These are phyloP conservation scores for Phrynocephalus guinanensis DNA, from an alignment of 2,797 vertebrate genomes.

Conservation along the genomic window DNA sequence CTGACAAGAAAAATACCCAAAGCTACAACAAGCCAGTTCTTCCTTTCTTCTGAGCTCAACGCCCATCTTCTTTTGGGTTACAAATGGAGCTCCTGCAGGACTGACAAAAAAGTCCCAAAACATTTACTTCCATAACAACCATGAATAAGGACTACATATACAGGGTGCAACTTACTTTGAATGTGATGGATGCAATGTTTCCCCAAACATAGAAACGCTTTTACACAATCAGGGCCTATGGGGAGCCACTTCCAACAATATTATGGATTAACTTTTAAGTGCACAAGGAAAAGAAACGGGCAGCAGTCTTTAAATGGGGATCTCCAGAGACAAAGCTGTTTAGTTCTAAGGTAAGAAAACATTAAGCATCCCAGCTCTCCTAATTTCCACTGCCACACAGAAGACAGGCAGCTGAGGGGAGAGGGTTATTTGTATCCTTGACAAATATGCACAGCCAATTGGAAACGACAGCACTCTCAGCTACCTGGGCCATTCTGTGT, in stretches of 20 bases:
- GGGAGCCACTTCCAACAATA: background rate
- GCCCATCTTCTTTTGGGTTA: background rate
- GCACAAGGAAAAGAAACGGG: background rate
- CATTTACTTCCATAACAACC: background rate
- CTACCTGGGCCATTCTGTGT: background rate
- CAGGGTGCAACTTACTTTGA: background rate
- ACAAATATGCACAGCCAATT: background rate
- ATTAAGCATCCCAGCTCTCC: background rate
- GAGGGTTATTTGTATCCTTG: background rate
- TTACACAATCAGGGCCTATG: background rate
- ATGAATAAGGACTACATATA: background rate
- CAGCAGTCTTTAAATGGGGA: background rate
- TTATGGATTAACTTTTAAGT: background rate
- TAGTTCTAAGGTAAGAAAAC: background rate
- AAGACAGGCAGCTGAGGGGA: background rate
- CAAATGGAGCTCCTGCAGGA: background rate
- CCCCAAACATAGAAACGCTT: background rate
- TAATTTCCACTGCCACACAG: background rate
- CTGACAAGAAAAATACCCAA: background rate
- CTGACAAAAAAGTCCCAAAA: background rate
- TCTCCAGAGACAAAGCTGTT: background rate
- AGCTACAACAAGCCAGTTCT: background rate
- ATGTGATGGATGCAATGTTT: background rate
- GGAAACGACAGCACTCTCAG: slow-evolving; percentile 1
- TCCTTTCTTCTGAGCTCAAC: background rate